These are phyloP conservation scores for Takifugu ocellatus DNA, from an alignment of 2,797 vertebrate genomes.

Conservation along the genomic window DNA sequence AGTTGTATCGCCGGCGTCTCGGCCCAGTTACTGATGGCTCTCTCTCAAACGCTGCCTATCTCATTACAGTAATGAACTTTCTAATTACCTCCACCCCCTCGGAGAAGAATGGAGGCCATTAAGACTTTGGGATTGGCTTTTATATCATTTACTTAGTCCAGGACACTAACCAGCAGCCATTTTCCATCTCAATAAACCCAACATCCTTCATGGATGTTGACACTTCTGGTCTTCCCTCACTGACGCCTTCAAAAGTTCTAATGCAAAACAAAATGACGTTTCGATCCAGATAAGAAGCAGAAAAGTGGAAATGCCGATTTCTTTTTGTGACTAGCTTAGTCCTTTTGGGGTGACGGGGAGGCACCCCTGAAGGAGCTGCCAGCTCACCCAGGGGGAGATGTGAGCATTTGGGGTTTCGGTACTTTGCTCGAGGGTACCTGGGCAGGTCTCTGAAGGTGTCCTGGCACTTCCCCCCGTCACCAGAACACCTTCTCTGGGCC, in stretches of 20 bases:
- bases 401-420: too few relatives aligned
- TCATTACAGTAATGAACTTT: constrained; percentile 87
- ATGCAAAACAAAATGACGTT: too few relatives aligned
- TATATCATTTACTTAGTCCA: constrained; percentile 82
- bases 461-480: too few relatives aligned
- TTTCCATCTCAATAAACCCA: constrained; percentile 79
- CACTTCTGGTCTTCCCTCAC: constrained; percentile 38
- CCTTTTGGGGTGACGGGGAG: too few relatives aligned
- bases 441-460: too few relatives aligned
- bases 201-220: constrained; percentile 59
- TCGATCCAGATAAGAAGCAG: too few relatives aligned
- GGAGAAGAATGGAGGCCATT: constrained; percentile 80
- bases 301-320: too few relatives aligned
- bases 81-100: constrained; percentile 81
- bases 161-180: constrained; percentile 78
- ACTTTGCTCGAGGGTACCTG: too few relatives aligned
- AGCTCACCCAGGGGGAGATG: too few relatives aligned
- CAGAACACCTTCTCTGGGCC: too few relatives aligned
- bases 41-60: constrained; percentile 73
- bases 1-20: constrained; percentile 61
- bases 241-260: constrained; percentile 17
- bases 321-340: too few relatives aligned
- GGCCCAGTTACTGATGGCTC: constrained; percentile 69
- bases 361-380: too few relatives aligned
- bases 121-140: constrained; percentile 80